Evolutionary conservation across 2,797 vertebrate species (phyloP).

Genomic region (Anguilla anguilla): DNA sequence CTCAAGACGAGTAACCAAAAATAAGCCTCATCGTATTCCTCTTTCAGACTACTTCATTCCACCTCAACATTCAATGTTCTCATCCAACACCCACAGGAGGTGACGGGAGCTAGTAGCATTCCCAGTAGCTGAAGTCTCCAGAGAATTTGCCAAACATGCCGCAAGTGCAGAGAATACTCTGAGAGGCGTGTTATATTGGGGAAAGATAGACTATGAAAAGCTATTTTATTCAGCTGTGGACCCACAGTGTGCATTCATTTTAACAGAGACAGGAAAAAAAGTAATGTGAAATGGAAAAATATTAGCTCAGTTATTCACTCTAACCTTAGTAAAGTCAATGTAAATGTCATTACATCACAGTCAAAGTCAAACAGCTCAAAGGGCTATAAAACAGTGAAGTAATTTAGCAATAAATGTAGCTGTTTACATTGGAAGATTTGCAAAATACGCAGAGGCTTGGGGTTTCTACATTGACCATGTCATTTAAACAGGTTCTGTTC

Average conservation of each 20-base stretch:
- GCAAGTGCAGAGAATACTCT: background rate
- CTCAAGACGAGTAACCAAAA: background rate
- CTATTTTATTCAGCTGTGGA: slow-evolving; percentile 44
- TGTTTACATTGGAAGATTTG: slow-evolving; percentile 56
- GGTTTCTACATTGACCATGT: slow-evolving; percentile 48
- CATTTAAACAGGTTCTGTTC: slow-evolving; percentile 47
- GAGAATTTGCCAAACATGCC: background rate
- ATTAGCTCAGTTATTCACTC: slow-evolving; percentile 36
- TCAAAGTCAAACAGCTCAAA: slow-evolving; percentile 37
- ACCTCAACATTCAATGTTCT: slow-evolving; percentile 61
- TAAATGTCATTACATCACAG: slow-evolving; percentile 52
- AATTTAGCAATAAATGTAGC: slow-evolving; percentile 52
- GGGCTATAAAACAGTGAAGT: slow-evolving; percentile 49
- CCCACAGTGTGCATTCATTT: slow-evolving; percentile 45
- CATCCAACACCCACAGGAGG: slow-evolving; percentile 52
- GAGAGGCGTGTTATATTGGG: background rate
- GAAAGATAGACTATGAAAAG: slow-evolving; percentile 6
- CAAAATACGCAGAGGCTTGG: slow-evolving; percentile 50
- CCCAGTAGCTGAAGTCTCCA: slow-evolving; percentile 21
- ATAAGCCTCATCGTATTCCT: slow-evolving; percentile 31
- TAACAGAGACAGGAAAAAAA: slow-evolving; percentile 40
- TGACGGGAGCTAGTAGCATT: slow-evolving; percentile 55
- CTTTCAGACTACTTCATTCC: slow-evolving; percentile 62
- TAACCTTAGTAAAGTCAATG: slow-evolving; percentile 32
- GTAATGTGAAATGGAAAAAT: slow-evolving; percentile 46